phyloP scores from a whole-genome alignment of 30 jellyfish, hydroid and myxozoan species.

The Hydractinia symbiolongicarpus region DNA sequence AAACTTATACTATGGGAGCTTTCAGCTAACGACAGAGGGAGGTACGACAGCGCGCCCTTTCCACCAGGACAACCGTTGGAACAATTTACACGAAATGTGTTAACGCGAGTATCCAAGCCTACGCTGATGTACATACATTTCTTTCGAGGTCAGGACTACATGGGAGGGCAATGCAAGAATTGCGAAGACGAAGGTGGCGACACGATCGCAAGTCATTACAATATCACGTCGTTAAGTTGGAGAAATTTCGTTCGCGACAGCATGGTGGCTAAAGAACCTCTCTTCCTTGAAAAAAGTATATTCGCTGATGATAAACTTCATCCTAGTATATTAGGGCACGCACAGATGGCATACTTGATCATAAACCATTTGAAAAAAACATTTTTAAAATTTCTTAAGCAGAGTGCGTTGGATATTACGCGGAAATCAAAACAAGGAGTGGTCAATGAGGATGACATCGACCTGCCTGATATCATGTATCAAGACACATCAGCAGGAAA shows the following conservation, averaged over 20 bases:
- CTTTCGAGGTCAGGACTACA: slow-evolving; percentile 87
- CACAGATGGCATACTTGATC: slow-evolving; percentile 94
- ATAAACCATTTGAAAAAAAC: slow-evolving; percentile 70
- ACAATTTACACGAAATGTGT: slow-evolving; percentile 62
- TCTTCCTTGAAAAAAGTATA: slow-evolving; percentile 36
- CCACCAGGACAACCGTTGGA: slow-evolving; percentile 95
- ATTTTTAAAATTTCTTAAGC: slow-evolving; percentile 62
- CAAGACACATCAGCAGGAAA: slow-evolving; percentile 59
- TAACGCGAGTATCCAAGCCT: slow-evolving; percentile 74
- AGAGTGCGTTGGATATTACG: slow-evolving; percentile 61
- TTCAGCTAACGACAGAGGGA: slow-evolving; percentile 90
- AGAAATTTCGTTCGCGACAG: slow-evolving; percentile 80
- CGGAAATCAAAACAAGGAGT: slow-evolving; percentile 28
- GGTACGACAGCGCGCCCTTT: slow-evolving; percentile 88
- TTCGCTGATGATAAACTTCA: slow-evolving; percentile 71
- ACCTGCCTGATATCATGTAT: slow-evolving; percentile 48
- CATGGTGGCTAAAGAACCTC: slow-evolving; percentile 33
- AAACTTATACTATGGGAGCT: slow-evolving; percentile 90
- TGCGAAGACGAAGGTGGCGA: slow-evolving; percentile 96
- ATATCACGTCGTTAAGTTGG: slow-evolving; percentile 92
- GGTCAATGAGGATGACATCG: slow-evolving; percentile 30
- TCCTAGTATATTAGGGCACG: slow-evolving; percentile 95
- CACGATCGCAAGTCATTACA: slow-evolving; percentile 74
- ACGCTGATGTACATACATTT: slow-evolving; percentile 62
- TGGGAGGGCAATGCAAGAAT: slow-evolving; percentile 61